Conservation (phyloP, 2,888 invertebrate genomes). For the Microdon myrmicae region DNA sequence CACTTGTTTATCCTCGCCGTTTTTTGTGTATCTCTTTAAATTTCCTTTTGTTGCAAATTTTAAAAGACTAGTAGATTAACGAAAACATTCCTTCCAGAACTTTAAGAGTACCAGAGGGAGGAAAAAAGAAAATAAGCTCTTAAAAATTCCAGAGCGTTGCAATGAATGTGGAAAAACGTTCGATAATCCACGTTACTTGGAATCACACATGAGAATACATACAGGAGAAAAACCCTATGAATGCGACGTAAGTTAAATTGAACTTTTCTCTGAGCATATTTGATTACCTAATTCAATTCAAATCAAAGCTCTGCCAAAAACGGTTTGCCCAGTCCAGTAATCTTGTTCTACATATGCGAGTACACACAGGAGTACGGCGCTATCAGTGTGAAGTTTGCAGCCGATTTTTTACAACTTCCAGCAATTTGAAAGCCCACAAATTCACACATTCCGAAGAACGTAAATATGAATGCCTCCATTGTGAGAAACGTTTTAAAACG, state of each 20-base stretch:
- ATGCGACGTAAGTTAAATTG: constrained; percentile 57
- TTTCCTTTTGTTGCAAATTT: constrained; percentile 12
- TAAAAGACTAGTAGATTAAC: neutral
- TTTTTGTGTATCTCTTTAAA: too few species aligned
- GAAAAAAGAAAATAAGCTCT: constrained; percentile 44
- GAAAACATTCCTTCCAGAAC: constrained; percentile 9
- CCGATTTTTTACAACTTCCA: constrained; percentile 57
- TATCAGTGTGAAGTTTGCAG: constrained; percentile 58
- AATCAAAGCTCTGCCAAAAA: constrained; percentile 55
- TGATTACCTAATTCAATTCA: too few species aligned
- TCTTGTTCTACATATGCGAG: constrained; percentile 55
- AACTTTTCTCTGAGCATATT: too few species aligned
- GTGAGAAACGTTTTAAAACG: constrained; percentile 55
- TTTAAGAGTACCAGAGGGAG: constrained; percentile 30
- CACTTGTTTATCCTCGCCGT: too few species aligned
- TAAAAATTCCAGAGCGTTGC: constrained; percentile 58
- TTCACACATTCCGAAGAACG: constrained; percentile 54
- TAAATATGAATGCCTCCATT: constrained; percentile 53
- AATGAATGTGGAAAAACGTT: constrained; percentile 59
- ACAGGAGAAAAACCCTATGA: constrained; percentile 59
- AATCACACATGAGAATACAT: constrained; percentile 58
- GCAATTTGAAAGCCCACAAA: constrained; percentile 57
- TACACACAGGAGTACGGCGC: constrained; percentile 54
- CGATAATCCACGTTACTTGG: constrained; percentile 58
- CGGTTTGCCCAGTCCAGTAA: constrained; percentile 56